A percentile compares a stretch with the other conserved stretches of the same genome.
Evolutionary conservation across 2,113 vertebrate species (phyloP).

Genomic region (Copsychus sechellarum): DNA sequence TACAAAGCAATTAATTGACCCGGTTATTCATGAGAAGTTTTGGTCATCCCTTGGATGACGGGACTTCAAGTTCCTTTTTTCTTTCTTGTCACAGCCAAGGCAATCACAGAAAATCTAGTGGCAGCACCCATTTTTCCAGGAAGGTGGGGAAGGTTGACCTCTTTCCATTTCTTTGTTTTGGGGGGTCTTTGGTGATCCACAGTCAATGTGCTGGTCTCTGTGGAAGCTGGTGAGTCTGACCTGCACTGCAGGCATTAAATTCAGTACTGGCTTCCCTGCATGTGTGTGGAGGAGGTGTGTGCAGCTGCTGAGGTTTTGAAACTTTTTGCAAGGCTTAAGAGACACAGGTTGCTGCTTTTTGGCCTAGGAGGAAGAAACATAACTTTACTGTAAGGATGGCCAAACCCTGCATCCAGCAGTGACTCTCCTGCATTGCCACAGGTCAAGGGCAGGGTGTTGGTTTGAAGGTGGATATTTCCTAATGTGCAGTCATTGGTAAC

Average conservation of each 20-base stretch:
- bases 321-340: neutral
- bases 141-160: neutral
- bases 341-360: neutral
- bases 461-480: slow-evolving; percentile 82
- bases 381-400: neutral
- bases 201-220: neutral
- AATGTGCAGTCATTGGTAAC: slow-evolving; percentile 62
- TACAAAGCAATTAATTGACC: neutral
- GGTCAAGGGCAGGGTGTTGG: slow-evolving; percentile 76
- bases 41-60: neutral
- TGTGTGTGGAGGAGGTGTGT: neutral
- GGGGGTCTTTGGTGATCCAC: neutral
- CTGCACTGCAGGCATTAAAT: neutral
- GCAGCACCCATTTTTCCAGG: neutral
- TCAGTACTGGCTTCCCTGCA: fast-evolving
- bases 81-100: neutral
- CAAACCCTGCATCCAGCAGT: neutral
- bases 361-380: neutral
- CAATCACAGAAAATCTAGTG: neutral
- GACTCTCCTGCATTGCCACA: neutral
- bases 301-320: neutral
- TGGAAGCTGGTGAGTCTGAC: neutral
- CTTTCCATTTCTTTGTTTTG: neutral
- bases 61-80: neutral
- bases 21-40: neutral